These are phyloP conservation scores for Drosophila varians DNA, from an alignment of 1,140 invertebrate species.

Conservation along the genomic window DNA sequence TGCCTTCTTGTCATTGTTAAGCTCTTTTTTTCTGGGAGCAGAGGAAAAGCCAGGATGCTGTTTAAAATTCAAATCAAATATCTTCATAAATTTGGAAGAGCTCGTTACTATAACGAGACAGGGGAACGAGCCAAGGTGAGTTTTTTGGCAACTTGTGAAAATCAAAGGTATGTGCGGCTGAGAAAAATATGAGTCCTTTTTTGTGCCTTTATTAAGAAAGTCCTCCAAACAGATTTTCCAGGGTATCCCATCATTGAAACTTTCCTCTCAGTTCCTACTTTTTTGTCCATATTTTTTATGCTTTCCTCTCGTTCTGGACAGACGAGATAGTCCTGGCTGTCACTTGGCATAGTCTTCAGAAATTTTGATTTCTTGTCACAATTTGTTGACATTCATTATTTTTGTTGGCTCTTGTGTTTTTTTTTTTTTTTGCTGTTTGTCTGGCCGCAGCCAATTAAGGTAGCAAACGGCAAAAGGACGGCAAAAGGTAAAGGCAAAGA, in stretches of 20 bases:
- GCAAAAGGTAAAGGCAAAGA: conserved; percentile 14
- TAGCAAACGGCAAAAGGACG: conserved; percentile 48
- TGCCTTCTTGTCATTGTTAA: conserved; percentile 63
- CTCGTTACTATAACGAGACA: conserved; percentile 53
- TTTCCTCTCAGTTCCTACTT: background rate
- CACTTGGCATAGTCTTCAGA: conserved; percentile 46
- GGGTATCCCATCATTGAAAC: background rate
- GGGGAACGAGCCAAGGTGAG: background rate
- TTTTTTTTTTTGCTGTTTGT: conserved; percentile 7
- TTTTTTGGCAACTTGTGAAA: background rate
- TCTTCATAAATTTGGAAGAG: conserved; percentile 72
- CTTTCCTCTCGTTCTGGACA: conserved; percentile 3
- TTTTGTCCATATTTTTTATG: background rate
- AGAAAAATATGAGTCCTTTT: background rate
- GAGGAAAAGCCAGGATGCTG: conserved; percentile 21
- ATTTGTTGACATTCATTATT: conserved; percentile 80
- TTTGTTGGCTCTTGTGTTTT: conserved; percentile 19
- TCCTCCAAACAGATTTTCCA: too few species aligned
- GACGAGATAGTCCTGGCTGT: conserved; percentile 21
- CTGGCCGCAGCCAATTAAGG: conserved; percentile 73
- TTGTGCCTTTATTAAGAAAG: background rate
- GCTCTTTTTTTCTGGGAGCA: conserved; percentile 33
- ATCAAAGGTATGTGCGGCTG: background rate
- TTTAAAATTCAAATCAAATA: conserved; percentile 83
- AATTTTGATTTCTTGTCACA: conserved; percentile 81